Percentiles rank a stretch among this genome's conserved stretches.
These are phyloP conservation scores for Leptura quadrifasciata DNA, from an alignment of 2,888 invertebrate species.

Conservation along the genomic window DNA sequence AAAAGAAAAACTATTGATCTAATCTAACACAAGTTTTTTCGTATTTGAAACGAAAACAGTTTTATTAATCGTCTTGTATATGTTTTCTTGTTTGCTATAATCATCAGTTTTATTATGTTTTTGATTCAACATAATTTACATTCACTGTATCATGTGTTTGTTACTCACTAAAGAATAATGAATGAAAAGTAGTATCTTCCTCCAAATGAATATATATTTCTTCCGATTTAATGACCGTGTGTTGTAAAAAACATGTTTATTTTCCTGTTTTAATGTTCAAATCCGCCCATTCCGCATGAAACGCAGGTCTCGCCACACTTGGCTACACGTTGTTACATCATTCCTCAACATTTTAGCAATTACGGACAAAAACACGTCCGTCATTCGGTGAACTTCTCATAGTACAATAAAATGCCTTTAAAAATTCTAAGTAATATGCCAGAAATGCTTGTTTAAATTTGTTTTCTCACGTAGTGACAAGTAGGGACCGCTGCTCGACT, in stretches of 20 bases:
- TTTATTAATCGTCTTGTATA: no score
- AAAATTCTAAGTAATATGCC: slow-evolving; percentile 5
- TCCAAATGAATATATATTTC: background rate
- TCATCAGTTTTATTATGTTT: no score
- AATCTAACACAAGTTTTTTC: no score
- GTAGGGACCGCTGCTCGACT: background rate
- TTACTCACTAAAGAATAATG: background rate
- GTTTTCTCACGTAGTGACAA: slow-evolving; percentile 4
- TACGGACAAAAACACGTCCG: slow-evolving; percentile 11
- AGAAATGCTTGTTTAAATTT: slow-evolving; percentile 6
- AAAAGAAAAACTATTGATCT: no score
- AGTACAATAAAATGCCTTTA: background rate
- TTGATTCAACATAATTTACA: background rate
- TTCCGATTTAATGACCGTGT: background rate
- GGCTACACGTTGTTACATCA: slow-evolving; percentile 39
- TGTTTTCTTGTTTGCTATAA: no score
- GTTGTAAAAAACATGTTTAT: slow-evolving; percentile 18
- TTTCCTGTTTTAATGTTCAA: slow-evolving; percentile 19
- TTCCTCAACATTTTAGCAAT: slow-evolving; percentile 14
- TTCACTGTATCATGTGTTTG: background rate
- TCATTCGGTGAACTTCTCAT: slow-evolving; percentile 7
- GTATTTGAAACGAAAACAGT: no score
- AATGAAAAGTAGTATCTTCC: background rate
- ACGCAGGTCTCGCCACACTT: slow-evolving; percentile 31
- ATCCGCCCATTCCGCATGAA: slow-evolving; percentile 1